Evolutionary conservation across 2,888 invertebrate species (phyloP).

Genomic region (Xylota segnis): DNA sequence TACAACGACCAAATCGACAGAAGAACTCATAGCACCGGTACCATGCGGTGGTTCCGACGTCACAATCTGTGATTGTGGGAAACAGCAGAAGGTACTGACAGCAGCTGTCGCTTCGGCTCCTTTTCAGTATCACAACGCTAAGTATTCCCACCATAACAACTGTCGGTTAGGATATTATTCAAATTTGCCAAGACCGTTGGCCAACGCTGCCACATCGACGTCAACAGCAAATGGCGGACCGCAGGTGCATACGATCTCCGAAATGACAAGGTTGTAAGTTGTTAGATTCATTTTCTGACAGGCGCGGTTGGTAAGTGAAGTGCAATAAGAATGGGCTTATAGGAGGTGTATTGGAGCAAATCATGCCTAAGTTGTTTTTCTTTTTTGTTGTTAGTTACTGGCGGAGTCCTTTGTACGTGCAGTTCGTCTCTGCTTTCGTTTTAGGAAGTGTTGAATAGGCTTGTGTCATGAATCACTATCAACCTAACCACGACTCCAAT

Average conservation of each 20-base stretch:
- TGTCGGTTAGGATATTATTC: slow-evolving; percentile 84
- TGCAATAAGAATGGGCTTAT: not conserved
- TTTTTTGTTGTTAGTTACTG: no score
- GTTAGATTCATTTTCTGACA: not conserved
- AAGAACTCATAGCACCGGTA: slow-evolving; percentile 87
- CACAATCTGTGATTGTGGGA: slow-evolving; percentile 80
- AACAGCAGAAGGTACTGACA: slow-evolving; percentile 81
- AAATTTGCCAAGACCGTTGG: slow-evolving; percentile 82
- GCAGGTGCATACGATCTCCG: slow-evolving; percentile 87
- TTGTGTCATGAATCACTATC: no score
- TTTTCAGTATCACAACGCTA: slow-evolving; percentile 79
- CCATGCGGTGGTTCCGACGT: slow-evolving; percentile 82
- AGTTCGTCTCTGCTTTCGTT: no score
- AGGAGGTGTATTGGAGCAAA: not conserved
- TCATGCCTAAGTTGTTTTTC: not conserved
- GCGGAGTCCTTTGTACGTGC: no score
- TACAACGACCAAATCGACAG: slow-evolving; percentile 91
- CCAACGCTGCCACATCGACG: slow-evolving; percentile 81
- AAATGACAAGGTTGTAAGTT: slow-evolving; percentile 89
- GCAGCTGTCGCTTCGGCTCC: slow-evolving; percentile 76
- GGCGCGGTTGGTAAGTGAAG: not conserved
- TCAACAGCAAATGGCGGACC: slow-evolving; percentile 69
- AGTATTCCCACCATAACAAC: slow-evolving; percentile 81
- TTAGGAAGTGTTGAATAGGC: no score
- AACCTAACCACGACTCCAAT: no score